These are phyloP conservation scores for Thalpophila matura DNA, from an alignment of 2,888 invertebrate species.

Conservation along the genomic window DNA sequence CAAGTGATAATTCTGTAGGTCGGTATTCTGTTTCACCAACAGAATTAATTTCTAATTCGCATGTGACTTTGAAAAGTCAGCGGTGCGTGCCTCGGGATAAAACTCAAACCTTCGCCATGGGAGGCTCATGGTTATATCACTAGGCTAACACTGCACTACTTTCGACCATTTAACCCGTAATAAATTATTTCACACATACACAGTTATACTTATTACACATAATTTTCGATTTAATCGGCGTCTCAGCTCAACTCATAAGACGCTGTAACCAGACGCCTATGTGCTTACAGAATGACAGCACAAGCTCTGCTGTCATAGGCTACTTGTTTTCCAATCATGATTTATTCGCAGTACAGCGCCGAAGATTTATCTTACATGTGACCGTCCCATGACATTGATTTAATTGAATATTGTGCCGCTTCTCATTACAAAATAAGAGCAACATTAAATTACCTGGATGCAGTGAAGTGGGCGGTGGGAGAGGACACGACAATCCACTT, in stretches of 20 bases:
- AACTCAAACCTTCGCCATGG: no score
- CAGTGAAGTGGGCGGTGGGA: conserved; percentile 73
- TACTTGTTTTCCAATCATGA: conserved; percentile 66
- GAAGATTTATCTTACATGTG: conserved; percentile 64
- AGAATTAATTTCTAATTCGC: no score
- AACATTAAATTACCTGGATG: conserved; percentile 69
- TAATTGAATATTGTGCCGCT: conserved; percentile 71
- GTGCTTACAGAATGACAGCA: conserved; percentile 34
- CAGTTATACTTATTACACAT: no score
- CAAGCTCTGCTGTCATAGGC: conserved; percentile 69
- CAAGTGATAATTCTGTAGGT: no score
- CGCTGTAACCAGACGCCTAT: conserved; percentile 35
- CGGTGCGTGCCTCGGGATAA: no score
- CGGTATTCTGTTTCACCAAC: no score
- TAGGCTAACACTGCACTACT: no score
- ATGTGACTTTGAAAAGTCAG: no score
- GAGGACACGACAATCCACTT: conserved; percentile 82
- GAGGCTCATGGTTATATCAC: no score
- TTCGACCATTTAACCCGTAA: no score
- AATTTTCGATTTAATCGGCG: conserved; percentile 11
- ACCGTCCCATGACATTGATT: conserved; percentile 66
- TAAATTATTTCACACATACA: no score
- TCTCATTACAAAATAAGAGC: conserved; percentile 77
- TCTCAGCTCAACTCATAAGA: conserved; percentile 25
- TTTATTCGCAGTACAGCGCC: conserved; percentile 59